A percentile compares a stretch with the other conserved stretches of the same genome.
Evolutionary conservation across 1,140 invertebrate species (phyloP).

Genomic region (Apis laboriosa): DNA sequence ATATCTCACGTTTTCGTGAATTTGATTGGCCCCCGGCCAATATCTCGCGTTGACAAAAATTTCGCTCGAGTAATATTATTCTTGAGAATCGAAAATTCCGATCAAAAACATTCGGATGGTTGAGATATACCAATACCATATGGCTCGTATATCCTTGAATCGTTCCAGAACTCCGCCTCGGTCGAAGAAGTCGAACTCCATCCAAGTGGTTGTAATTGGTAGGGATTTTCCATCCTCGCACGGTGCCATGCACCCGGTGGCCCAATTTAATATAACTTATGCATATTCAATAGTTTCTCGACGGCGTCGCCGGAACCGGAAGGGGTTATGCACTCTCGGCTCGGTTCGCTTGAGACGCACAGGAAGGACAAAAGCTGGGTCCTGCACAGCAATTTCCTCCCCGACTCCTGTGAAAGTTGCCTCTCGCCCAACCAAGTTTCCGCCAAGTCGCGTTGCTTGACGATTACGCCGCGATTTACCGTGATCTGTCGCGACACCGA

Average conservation of each 20-base stretch:
- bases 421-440: constrained; percentile 52
- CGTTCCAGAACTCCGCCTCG: constrained; percentile 16
- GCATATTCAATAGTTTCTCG: constrained; percentile 76
- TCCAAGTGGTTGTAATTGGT: constrained; percentile 68
- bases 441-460: constrained; percentile 53
- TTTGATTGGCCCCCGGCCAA: too few relatives aligned
- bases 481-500: constrained; percentile 63
- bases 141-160: constrained; percentile 11
- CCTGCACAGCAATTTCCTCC: constrained; percentile 69
- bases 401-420: constrained; percentile 63
- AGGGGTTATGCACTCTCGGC: constrained; percentile 42
- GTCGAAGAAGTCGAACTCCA: constrained; percentile 60
- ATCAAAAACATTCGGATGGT: background rate
- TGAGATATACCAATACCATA: constrained; percentile 5
- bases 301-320: constrained; percentile 41
- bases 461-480: constrained; percentile 71
- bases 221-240: constrained; percentile 54
- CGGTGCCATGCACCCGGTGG: constrained; percentile 63
- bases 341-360: constrained; percentile 31
- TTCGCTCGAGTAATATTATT: too few relatives aligned
- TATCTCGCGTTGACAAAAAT: background rate
- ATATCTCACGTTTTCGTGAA: background rate
- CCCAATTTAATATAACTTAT: constrained; percentile 78
- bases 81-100: background rate
- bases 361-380: constrained; percentile 74